Conservation (phyloP, 1,140 invertebrate genomes). For the Sitobion miscanthi region DNA sequence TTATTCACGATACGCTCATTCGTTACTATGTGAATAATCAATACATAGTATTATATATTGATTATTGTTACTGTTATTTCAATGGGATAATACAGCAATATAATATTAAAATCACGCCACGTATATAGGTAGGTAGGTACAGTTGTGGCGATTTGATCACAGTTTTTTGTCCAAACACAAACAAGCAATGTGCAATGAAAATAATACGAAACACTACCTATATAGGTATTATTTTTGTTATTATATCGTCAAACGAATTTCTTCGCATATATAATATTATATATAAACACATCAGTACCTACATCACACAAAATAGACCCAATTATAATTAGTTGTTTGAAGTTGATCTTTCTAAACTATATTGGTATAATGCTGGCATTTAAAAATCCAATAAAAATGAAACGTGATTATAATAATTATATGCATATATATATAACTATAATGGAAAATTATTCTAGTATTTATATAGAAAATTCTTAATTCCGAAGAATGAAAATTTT, state of each 20-base stretch:
- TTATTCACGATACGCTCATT: too few species aligned
- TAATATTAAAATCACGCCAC: background rate
- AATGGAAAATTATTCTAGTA: background rate
- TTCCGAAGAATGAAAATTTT: background rate
- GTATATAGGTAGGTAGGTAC: too few species aligned
- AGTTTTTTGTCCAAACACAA: background rate
- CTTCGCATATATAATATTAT: background rate
- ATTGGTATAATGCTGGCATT: background rate
- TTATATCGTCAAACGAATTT: background rate
- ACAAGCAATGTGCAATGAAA: background rate
- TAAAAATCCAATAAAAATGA: background rate
- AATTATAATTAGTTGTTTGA: too few species aligned
- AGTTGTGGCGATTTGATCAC: background rate
- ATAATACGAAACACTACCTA: background rate
- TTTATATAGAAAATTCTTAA: background rate
- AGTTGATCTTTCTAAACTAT: background rate
- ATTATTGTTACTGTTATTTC: background rate
- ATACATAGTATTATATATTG: background rate
- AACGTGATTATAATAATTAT: background rate
- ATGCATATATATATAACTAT: background rate
- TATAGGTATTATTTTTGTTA: too few species aligned
- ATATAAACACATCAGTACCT: background rate
- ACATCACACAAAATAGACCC: background rate
- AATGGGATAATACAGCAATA: background rate
- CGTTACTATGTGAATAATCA: background rate